Conservation (phyloP, 2,797 vertebrate species). For the Decapterus maruadsi region DNA sequence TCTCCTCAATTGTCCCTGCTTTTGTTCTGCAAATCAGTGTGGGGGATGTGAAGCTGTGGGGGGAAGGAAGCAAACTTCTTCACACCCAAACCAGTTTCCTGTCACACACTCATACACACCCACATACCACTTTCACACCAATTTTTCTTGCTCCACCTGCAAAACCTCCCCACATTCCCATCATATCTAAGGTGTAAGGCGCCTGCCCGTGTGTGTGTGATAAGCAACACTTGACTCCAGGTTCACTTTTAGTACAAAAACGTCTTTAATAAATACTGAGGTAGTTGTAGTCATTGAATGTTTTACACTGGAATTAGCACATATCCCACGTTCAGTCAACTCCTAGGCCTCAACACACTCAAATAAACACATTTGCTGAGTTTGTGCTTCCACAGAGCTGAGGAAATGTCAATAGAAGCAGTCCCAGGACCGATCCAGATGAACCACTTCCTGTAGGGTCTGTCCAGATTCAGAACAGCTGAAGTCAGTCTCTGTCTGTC, state of each 20-base stretch:
- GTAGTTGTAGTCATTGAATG: conserved; percentile 64
- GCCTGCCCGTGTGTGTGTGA: too few relatives aligned
- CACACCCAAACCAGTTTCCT: conserved; percentile 58
- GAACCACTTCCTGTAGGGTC: not conserved
- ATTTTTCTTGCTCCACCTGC: not conserved
- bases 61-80: conserved; percentile 51
- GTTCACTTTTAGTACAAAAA: conserved; percentile 44
- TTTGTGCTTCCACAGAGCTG: not conserved
- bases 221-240: conserved; percentile 18
- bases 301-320: conserved; percentile 52
- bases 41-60: conserved; percentile 52
- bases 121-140: conserved; percentile 42
- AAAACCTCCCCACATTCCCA: not conserved
- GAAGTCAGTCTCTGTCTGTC: not conserved
- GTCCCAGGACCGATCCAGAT: not conserved
- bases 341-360: conserved; percentile 16
- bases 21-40: conserved; percentile 71
- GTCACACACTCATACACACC: conserved; percentile 26
- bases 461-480: not conserved
- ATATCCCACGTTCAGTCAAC: conserved; percentile 16
- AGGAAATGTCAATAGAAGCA: conserved; percentile 20
- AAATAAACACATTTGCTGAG: conserved; percentile 5
- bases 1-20: conserved; percentile 54
- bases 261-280: conserved; percentile 82
- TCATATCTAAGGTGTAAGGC: too few relatives aligned